Evolutionary conservation across 2,113 vertebrate species (phyloP), one percentile per base, ranked within the genome.

Genomic region (Dermatemys mawii): DNA sequence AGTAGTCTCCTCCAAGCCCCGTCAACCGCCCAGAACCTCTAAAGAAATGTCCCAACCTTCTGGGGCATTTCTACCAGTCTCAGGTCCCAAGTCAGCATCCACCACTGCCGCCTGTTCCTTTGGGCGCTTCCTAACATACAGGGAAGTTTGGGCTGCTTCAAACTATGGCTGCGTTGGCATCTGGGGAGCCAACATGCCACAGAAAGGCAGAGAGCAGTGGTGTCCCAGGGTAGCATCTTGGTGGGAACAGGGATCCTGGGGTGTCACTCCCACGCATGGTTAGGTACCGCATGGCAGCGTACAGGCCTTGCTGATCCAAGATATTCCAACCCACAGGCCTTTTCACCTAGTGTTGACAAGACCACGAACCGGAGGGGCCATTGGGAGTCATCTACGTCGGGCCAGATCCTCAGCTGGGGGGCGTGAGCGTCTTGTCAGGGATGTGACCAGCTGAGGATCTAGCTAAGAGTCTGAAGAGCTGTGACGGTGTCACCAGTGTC

Each of bases 281-380:
- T 17, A 50, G 26, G 0, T 50, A 67, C 21, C 46, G 54, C 57
- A 27, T 81, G 81, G n/a, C 78, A 93, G 13, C 2, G 21, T 49
- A 46, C 21, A 90, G 76, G 48, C 21, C 63, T 70, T 19, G 63
- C 63, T 38, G 63, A 70, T 38, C 9, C 35, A 22, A 70, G 35
- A 67, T 9, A n/a, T 21, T 67, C 63, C 63, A 21, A 19, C 35
- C 60, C 17, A 17, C 35, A 38, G 63, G 63, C 75, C 54, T 87
- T 54, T 51, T 29, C 35, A 73, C 1, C 53, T 8, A 29, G 2
- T 0, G 0, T 0, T 75, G 76, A 4, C 2, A 2, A 26, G 11
- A 73, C 27, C 76, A 78, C n/a, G n/a, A n/a, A n/a, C n/a, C n/a
- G n/a, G n/a, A n/a, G n/a, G 76, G 91, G 29, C 57, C 17, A n/a